Evolutionary conservation across 1,140 invertebrate genomes (phyloP).

Genomic region (Eubasilissa regina): DNA sequence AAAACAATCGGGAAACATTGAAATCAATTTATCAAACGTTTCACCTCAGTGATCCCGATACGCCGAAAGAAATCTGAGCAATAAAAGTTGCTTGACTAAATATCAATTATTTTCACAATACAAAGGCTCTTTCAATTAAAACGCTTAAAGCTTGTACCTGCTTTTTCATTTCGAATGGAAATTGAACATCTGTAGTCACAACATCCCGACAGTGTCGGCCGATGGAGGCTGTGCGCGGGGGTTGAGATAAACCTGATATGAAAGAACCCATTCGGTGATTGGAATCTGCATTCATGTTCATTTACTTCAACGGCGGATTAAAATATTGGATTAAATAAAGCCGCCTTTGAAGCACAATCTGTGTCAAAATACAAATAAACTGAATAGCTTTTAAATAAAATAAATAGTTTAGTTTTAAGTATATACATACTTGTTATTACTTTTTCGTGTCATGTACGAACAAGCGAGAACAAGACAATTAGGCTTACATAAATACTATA

Average conservation of each 20-base stretch:
- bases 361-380: conserved; percentile 28
- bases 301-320: conserved; percentile 39
- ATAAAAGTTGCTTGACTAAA: conserved; percentile 18
- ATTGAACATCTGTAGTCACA: conserved; percentile 35
- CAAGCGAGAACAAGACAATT: too few species aligned
- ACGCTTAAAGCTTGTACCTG: conserved; percentile 34
- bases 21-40: neutral
- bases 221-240: neutral
- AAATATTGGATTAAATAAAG: conserved; percentile 40
- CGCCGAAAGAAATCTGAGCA: neutral
- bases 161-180: conserved; percentile 44
- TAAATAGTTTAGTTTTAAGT: too few species aligned
- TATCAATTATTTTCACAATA: conserved; percentile 16
- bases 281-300: conserved; percentile 42
- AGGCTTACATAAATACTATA: too few species aligned
- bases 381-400: too few species aligned
- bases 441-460: too few species aligned
- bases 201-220: conserved; percentile 34
- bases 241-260: conserved; percentile 24
- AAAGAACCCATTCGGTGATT: conserved; percentile 47
- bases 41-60: neutral
- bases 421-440: too few species aligned
- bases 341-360: conserved; percentile 30
- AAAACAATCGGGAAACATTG: neutral
- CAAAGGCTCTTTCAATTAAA: conserved; percentile 46